These are phyloP conservation scores for Hypsibius dujardini DNA, from an alignment of 1,140 invertebrate species.

Conservation along the genomic window DNA sequence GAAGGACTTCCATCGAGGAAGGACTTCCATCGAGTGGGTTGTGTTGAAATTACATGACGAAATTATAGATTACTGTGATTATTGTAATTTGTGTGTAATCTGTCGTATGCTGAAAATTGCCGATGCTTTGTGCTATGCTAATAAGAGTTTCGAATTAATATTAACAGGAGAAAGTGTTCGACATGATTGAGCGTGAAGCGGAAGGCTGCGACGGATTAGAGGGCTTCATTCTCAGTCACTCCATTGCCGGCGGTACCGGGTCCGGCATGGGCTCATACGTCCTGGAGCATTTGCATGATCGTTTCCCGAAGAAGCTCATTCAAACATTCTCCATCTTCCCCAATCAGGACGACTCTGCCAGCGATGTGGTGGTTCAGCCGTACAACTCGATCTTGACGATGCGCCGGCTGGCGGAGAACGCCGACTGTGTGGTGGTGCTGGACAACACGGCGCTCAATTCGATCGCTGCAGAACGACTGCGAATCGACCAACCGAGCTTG, in stretches of 20 bases:
- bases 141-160: conserved; percentile 16
- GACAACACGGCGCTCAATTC: conserved; percentile 92
- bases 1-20: too few species aligned
- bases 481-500: conserved; percentile 87
- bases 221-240: conserved; percentile 96
- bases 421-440: conserved; percentile 93
- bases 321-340: conserved; percentile 99
- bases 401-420: conserved; percentile 79
- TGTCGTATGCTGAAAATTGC: too few species aligned
- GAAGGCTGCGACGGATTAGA: conserved; percentile 96
- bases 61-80: too few species aligned
- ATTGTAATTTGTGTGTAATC: too few species aligned
- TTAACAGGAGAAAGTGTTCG: conserved; percentile 62
- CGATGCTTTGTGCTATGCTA: too few species aligned
- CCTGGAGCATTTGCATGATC: conserved; percentile 72
- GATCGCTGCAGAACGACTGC: conserved; percentile 81
- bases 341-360: conserved; percentile 71
- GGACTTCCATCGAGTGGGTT: too few species aligned
- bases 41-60: too few species aligned
- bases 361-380: conserved; percentile 96
- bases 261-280: conserved; percentile 94
- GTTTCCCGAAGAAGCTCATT: conserved; percentile 91
- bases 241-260: conserved; percentile 93
- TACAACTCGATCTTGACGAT: conserved; percentile 93
- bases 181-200: conserved; percentile 93